Percentiles rank a stretch among this genome's conserved stretches.
These are phyloP conservation scores for Reinhardtius hippoglossoides DNA, from an alignment of 2,113 vertebrate species.

Conservation along the genomic window DNA sequence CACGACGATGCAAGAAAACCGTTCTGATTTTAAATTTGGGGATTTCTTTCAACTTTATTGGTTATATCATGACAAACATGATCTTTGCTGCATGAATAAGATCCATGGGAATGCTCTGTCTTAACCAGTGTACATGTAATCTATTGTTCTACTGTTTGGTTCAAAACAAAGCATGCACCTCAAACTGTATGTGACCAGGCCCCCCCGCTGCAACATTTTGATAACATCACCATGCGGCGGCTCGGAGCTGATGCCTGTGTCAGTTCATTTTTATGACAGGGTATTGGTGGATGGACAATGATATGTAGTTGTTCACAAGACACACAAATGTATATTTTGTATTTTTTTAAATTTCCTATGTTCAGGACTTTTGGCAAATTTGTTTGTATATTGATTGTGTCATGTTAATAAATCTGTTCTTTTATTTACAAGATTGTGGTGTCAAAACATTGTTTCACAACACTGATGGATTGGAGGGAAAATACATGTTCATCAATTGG, in stretches of 20 bases:
- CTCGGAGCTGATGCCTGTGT: constrained; percentile 14
- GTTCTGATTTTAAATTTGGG: constrained; percentile 1
- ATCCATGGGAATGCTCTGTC: constrained; percentile 55
- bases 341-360: constrained; percentile 74
- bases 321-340: constrained; percentile 82
- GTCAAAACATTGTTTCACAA: background rate
- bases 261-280: constrained; percentile 11
- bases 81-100: constrained; percentile 69
- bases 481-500: background rate
- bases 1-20: constrained; percentile 10
- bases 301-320: constrained; percentile 65
- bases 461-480: background rate
- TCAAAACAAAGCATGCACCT: constrained; percentile 53
- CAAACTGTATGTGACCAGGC: constrained; percentile 10
- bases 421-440: constrained; percentile 45
- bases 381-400: constrained; percentile 72
- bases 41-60: background rate
- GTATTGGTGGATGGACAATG: constrained; percentile 36
- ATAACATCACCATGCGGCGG: background rate
- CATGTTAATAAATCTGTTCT: constrained; percentile 77
- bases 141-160: constrained; percentile 42
- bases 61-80: constrained; percentile 21
- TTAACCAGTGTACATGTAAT: constrained; percentile 40
- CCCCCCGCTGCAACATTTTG: background rate
- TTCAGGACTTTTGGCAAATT: constrained; percentile 56